Evolutionary conservation across 2,888 invertebrate species (phyloP), one percentile per base, ranked within the genome.

Genomic region (Trissoscelio sp.): DNA sequence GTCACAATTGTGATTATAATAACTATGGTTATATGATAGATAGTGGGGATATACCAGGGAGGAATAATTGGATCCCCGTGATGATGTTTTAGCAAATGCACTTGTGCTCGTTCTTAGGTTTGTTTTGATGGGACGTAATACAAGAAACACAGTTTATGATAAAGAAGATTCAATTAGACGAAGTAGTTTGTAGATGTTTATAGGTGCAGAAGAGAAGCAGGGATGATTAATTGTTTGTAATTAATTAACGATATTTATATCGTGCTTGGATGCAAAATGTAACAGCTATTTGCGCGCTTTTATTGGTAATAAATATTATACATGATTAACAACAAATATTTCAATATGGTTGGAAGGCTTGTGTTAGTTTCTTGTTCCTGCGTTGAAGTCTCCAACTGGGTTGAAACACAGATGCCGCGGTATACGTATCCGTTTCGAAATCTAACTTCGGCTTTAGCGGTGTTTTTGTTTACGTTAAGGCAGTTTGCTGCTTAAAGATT

Each of bases 301-400:
- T 46, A 46, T 62, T n/a, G 46, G 24, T 42, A 6, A 7, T 58
- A 58, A 39, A 39, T 39, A 58, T 39, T 39, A n/a, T 2, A 20
- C 7, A 5, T 14, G 37, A 58, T 39, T 42, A 42, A 16, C 28
- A 51, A 42, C 67, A 11, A 37, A 39, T 31, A 39, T 51, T 66
- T 51, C 48, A 51, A 66, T 48, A 34, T 51, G 34, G 48, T 48
- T 12, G 20, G 3, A 11, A 7, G 0, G 12, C 14, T 9, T 3
- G n/a, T 12, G 24, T 24, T 14, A 18, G 11, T 6, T 42, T 64
- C 75, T 44, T 73, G 60, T 58, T 39, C 80, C 16, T 67, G 74
- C 85, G 72, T 87, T 16, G 77, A 83, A 85, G 84, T 86, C 86
- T 83, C 86, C 83, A 55, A 53, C 20, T n/a, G 14, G 14, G 24